A percentile compares a stretch with the other conserved stretches of the same genome.
These are phyloP conservation scores for Listrodromus nycthemerus DNA, from an alignment of 2,888 invertebrate genomes.

Conservation along the genomic window DNA sequence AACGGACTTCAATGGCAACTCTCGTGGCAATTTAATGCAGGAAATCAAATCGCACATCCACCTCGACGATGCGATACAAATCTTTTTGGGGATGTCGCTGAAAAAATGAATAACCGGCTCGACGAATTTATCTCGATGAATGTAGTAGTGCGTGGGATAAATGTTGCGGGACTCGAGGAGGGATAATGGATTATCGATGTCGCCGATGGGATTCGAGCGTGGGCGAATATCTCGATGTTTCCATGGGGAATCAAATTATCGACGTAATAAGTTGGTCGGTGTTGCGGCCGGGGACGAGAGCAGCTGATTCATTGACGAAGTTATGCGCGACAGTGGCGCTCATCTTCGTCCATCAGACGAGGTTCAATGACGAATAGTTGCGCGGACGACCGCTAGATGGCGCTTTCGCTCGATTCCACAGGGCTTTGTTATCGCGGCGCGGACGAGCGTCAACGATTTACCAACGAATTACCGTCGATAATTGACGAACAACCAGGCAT, in stretches of 20 bases:
- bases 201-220: background rate
- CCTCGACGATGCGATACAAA: background rate
- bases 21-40: background rate
- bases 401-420: background rate
- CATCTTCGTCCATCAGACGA: background rate
- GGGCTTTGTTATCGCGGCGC: slow-evolving; percentile 4
- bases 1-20: slow-evolving; percentile 8
- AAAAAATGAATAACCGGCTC: too few species aligned
- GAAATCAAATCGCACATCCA: background rate
- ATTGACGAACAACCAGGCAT: background rate
- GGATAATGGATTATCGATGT: background rate
- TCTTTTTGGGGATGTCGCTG: background rate
- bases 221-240: background rate
- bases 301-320: background rate
- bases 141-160: background rate
- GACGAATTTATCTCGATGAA: too few species aligned
- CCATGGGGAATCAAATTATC: slow-evolving; percentile 1
- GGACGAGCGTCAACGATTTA: slow-evolving; percentile 13
- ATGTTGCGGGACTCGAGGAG: background rate
- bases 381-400: background rate
- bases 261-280: background rate
- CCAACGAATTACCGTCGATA: slow-evolving; percentile 4
- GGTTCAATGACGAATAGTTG: background rate
- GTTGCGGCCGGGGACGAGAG: background rate
- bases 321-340: too few species aligned